Base-by-base conservation (phyloP, 2,888 invertebrate species). In the Hanleya hanleyi region DNA sequence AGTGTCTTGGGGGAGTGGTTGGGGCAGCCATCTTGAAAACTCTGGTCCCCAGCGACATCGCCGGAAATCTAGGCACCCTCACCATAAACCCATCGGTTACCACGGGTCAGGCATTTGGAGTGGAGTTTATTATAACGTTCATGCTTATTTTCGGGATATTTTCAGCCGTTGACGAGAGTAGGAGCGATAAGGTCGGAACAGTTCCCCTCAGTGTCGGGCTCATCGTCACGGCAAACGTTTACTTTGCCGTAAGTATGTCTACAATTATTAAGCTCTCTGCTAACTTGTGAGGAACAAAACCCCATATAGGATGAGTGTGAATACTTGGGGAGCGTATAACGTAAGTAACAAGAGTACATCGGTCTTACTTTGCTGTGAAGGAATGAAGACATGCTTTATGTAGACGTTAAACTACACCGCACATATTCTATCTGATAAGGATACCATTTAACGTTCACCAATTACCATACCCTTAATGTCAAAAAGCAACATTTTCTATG, bases 21-120 rank as follows among this genome's bases (percentile, higher is more conserved):
- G 74, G 74, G 6, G 70, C 74, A 7, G 50, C 37, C 12, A 57
- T 71, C n/a, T 51, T 71, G 35, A 36, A 70, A n/a, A 47, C 71
- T 9, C 69, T 72, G 15, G 49, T 38, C 37, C 67, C 67, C 7
- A 1, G 49, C 18, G 38, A 33, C 12, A 67, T 67, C 49, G 12
- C 18, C 12, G 29, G n/a, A 1, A 47, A 29, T 18, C 29, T 67
- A n/a, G 37, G 38, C 15, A 49, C 49, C 15, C 32, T 67, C 32
- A 67, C 29, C 47, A 47, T 49, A 12, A 29, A 67, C 18, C 6
- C 18, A 5, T 47, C 47, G 29, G 49, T 67, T 47, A 47, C 32
- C 9, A 35, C 36, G 33, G 22, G 47, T 12, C 67, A 67, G 32
- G 67, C 67, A 2, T 7, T 67, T 6, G 38, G 47, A 12, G 49